Base-by-base conservation (phyloP, 2,113 vertebrate genomes). In the Labeo rohita region DNA sequence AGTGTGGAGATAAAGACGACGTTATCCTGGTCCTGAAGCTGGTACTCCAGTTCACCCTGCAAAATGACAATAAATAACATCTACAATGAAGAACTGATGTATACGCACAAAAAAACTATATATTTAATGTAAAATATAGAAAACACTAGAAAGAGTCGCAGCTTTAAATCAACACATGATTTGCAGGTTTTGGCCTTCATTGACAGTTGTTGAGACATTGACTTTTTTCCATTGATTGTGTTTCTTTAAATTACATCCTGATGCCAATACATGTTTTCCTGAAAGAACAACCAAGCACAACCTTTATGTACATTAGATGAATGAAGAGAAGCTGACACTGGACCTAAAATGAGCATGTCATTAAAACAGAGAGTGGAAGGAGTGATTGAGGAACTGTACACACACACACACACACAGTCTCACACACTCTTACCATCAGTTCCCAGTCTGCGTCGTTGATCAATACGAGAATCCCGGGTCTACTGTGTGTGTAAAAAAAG, bases 391-490 rank as follows among this genome's bases (percentile, higher is more conserved):
- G 28, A 78, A 70, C 43, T 54, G 77, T 68, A 72, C 73, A 74
- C 80, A 85, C 85, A 77, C 82, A 61, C 83, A 83, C 86, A 59
- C 70, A 72, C 77, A 77, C 65, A 80, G 16, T 88, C 85, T 85
- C 66, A 80, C 87, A 90, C 50, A 91, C 86, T 86, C 97, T 96
- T 93, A 99, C 98, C 98, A 99, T 97, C 89, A 99, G 94, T 56
- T 99, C 98, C 98, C 98, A 99, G 95, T 99, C 98, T 86, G 98
- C 95, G 34, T 99, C 96, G 10, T 99, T 99, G 94, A 99, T 95
- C 88, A 99, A 97, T 91, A 99, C 98, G 91, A 99, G 94, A 88
- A 99, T 99, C 81, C 98, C 98, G 3, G 98, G 98, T 88, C 98
- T 96, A 96, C 98, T 99, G 94, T 88, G 91, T 91, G 93, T 86